A percentile compares a stretch with the other conserved stretches of the same genome.
Conservation (phyloP, 2,113 vertebrate species). For the Irena cyanogastra region DNA sequence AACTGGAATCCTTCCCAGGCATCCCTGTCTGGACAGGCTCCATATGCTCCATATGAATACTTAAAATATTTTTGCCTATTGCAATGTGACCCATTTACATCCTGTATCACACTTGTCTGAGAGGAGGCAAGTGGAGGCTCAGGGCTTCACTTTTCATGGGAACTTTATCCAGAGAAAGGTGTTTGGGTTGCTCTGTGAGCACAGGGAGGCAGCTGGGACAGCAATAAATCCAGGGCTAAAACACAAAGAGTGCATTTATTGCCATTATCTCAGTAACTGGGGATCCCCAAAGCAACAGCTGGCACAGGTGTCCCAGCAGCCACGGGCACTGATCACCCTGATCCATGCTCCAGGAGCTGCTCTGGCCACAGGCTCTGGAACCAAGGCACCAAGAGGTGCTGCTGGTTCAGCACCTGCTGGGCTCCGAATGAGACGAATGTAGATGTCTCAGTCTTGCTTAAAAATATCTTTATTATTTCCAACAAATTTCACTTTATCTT, state of each 20-base stretch:
- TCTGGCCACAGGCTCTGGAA: background rate
- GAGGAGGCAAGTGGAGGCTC: background rate
- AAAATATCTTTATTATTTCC: constrained; percentile 6
- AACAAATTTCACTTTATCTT: constrained; percentile 54
- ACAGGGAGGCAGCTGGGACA: background rate
- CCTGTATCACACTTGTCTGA: background rate
- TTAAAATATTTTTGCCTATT: background rate
- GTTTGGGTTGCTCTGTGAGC: background rate
- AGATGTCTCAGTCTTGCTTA: background rate
- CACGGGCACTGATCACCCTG: background rate
- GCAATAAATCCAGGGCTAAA: background rate
- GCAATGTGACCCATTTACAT: background rate
- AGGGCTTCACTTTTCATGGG: background rate
- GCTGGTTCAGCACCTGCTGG: background rate
- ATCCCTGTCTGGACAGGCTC: background rate
- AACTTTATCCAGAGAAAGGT: background rate
- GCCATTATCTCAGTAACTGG: background rate
- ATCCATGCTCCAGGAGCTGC: background rate
- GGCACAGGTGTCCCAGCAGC: background rate
- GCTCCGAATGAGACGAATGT: background rate
- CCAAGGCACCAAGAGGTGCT: background rate
- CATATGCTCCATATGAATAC: background rate
- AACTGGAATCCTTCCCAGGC: background rate
- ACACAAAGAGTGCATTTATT: background rate
- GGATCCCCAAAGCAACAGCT: background rate